phyloP scores from a whole-genome alignment of 2,113 vertebrate species.

The Acinonyx jubatus region DNA sequence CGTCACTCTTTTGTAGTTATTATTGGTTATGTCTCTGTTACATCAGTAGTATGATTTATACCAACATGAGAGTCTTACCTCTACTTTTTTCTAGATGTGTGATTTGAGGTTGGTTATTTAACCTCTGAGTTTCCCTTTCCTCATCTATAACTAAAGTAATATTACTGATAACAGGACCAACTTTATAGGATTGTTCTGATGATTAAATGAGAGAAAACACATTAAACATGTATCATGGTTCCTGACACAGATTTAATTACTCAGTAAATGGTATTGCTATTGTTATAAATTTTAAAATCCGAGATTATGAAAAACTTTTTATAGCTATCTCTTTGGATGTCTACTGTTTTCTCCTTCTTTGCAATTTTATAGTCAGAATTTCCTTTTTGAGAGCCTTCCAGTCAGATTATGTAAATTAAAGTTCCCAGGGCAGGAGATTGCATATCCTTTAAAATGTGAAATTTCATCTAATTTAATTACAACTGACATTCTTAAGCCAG shows the following conservation, averaged over 20 bases:
- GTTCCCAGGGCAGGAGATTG: conserved; percentile 53
- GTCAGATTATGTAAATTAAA: conserved; percentile 59
- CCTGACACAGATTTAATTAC: not conserved
- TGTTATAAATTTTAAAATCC: conserved; percentile 29
- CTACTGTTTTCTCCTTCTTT: conserved; percentile 31
- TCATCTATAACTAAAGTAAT: not conserved
- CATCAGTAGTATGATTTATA: not conserved
- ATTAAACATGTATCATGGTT: not conserved
- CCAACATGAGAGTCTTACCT: not conserved
- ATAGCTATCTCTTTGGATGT: conserved; percentile 24
- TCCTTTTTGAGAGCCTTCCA: conserved; percentile 50
- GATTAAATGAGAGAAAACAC: conserved; percentile 26
- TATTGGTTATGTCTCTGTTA: not conserved
- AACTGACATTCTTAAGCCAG: conserved; percentile 43
- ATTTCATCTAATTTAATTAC: conserved; percentile 68
- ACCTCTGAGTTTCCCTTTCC: not conserved
- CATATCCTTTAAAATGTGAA: conserved; percentile 66
- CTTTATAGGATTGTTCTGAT: not conserved
- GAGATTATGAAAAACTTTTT: conserved; percentile 23
- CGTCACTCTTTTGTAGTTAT: not conserved
- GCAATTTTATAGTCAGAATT: conserved; percentile 55
- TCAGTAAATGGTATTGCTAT: not conserved
- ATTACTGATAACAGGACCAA: not conserved
- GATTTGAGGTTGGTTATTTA: conserved; percentile 46
- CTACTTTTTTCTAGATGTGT: not conserved